These are phyloP conservation scores for Synergus gifuensis DNA, from an alignment of 2,888 invertebrate species.

Conservation along the genomic window DNA sequence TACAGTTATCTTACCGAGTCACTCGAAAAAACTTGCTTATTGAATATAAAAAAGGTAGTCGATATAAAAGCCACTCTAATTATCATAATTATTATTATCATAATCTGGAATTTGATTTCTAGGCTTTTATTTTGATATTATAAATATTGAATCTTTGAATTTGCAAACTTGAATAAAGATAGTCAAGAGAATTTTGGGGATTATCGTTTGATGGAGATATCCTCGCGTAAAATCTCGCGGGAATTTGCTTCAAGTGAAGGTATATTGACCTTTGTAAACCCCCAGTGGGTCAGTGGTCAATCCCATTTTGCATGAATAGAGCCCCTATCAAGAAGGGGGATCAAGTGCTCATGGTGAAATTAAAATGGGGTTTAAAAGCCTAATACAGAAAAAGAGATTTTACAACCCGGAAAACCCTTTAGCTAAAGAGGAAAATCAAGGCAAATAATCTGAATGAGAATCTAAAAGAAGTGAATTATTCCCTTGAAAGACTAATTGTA, in stretches of 20 bases:
- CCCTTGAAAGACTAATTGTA: not conserved
- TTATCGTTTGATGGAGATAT: not conserved
- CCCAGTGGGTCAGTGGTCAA: slow-evolving; percentile 70
- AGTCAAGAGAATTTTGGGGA: not conserved
- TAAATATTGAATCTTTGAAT: too few species aligned
- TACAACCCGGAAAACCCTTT: not conserved
- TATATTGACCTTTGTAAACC: slow-evolving; percentile 48
- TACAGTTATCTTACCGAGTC: not conserved
- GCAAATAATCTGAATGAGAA: not conserved
- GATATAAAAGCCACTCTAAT: not conserved
- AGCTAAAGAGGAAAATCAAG: not conserved
- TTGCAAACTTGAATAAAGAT: not conserved
- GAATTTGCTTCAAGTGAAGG: not conserved
- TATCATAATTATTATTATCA: too few species aligned
- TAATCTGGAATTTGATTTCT: not conserved
- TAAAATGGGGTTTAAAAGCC: slow-evolving; percentile 60
- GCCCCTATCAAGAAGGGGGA: slow-evolving; percentile 64
- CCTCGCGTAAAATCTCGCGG: not conserved
- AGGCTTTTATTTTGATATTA: not conserved
- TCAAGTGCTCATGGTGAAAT: slow-evolving; percentile 67
- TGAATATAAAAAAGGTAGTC: slow-evolving; percentile 4
- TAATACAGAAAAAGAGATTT: slow-evolving; percentile 35
- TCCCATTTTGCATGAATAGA: slow-evolving; percentile 62
- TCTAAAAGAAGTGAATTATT: not conserved
- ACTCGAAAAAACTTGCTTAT: not conserved